Percentiles rank a stretch among this genome's conserved stretches.
phyloP scores from a whole-genome alignment of 2,113 vertebrate genomes.

The Casuarius casuarius region DNA sequence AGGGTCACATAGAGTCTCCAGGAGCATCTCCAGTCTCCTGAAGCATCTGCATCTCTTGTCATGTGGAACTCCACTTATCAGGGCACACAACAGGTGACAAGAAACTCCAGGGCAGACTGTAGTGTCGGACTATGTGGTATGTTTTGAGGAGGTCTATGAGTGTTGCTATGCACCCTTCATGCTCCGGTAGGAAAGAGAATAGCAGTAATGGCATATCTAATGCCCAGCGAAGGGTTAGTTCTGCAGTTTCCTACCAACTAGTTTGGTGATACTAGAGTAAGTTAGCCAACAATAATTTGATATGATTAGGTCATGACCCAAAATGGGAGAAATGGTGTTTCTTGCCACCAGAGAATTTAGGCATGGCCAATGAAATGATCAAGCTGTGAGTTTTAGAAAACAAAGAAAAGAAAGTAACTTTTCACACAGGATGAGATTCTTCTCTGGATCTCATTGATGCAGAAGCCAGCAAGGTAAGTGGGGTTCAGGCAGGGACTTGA shows the following conservation, averaged over 20 bases:
- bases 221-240: background rate
- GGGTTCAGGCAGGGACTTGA: background rate
- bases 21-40: background rate
- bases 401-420: background rate
- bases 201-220: background rate
- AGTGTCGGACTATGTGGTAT: background rate
- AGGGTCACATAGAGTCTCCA: background rate
- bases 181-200: background rate
- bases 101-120: background rate
- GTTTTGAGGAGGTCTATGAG: background rate
- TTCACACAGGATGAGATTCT: background rate
- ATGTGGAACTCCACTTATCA: background rate
- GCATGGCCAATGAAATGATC: background rate
- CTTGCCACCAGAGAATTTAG: background rate
- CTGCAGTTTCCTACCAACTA: background rate
- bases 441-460: background rate
- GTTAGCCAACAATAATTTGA: background rate
- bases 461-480: fast-evolving
- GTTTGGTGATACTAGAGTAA: background rate
- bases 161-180: background rate
- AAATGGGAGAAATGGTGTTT: background rate
- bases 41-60: background rate
- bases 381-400: background rate
- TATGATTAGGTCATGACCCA: conserved; percentile 34
- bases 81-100: fast-evolving